Percentiles rank a stretch among this genome's conserved stretches.
phyloP scores from a whole-genome alignment of 2,797 vertebrate species.

The Masticophis lateralis region DNA sequence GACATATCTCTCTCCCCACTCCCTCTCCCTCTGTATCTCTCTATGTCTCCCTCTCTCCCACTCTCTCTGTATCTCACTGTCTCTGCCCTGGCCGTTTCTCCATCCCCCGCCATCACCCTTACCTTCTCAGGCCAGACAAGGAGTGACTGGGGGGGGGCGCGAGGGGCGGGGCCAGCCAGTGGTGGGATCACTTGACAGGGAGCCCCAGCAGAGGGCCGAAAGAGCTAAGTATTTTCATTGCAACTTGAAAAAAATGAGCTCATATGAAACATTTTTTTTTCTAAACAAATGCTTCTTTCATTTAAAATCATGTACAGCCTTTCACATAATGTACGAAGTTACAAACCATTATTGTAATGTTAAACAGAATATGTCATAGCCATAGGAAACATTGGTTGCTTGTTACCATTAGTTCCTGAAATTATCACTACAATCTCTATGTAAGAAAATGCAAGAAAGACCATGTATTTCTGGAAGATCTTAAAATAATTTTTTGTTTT shows the following conservation, averaged over 20 bases:
- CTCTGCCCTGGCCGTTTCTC: too few species aligned
- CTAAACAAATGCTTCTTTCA: not conserved
- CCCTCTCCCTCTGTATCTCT: too few species aligned
- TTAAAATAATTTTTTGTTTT: not conserved
- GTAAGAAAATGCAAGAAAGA: not conserved
- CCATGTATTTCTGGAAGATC: not conserved
- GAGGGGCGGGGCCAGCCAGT: too few species aligned
- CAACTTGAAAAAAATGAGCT: not conserved
- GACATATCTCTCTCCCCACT: too few species aligned
- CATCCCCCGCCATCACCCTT: too few species aligned
- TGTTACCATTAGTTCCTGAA: not conserved
- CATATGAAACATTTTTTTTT: not conserved
- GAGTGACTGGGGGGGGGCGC: too few species aligned
- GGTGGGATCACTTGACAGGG: too few species aligned
- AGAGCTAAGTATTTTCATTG: not conserved
- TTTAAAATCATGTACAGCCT: not conserved
- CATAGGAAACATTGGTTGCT: not conserved
- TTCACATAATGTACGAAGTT: not conserved
- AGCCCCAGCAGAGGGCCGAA: too few species aligned
- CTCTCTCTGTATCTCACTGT: too few species aligned
- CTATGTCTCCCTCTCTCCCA: too few species aligned
- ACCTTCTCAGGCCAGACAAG: too few species aligned
- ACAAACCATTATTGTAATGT: not conserved
- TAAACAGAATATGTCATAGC: not conserved
- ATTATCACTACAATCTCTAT: not conserved